phyloP scores from a whole-genome alignment of 2,113 vertebrate species.

The Dinomys branickii region DNA sequence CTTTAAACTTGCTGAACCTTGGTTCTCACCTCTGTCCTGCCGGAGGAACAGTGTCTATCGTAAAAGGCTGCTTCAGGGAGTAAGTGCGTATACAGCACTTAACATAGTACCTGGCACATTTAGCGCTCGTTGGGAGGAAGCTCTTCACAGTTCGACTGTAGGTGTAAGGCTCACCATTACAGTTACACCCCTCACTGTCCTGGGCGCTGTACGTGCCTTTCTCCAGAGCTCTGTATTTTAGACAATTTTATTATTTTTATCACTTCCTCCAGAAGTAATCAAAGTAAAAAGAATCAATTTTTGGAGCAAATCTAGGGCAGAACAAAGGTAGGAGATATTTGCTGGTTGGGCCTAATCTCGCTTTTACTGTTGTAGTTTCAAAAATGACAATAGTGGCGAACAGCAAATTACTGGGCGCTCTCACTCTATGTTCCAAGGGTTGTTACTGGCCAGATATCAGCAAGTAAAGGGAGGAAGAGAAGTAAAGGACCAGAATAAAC shows the following conservation, averaged over 20 bases:
- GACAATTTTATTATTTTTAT: constrained; percentile 15
- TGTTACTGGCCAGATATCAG: not conserved
- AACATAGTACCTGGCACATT: not conserved
- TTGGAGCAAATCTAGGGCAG: not conserved
- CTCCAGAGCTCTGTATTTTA: constrained; percentile 21
- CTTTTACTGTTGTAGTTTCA: not conserved
- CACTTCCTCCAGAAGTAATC: not conserved
- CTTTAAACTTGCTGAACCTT: not conserved
- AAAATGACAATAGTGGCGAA: not conserved
- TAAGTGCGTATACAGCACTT: not conserved
- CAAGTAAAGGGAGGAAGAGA: not conserved
- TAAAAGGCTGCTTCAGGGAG: not conserved
- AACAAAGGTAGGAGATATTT: not conserved
- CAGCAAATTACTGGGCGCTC: not conserved
- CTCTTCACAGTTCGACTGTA: not conserved
- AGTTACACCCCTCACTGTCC: not conserved
- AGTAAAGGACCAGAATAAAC: not conserved
- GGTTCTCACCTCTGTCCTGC: not conserved
- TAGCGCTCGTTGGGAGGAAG: not conserved
- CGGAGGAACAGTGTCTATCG: not conserved
- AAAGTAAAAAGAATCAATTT: constrained; percentile 40
- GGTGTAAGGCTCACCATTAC: not conserved
- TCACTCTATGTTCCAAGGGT: not conserved
- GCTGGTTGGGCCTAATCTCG: not conserved
- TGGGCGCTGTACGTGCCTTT: not conserved